These are phyloP conservation scores for Saccostrea cuccullata DNA, from an alignment of 1,140 invertebrate genomes.

Conservation along the genomic window DNA sequence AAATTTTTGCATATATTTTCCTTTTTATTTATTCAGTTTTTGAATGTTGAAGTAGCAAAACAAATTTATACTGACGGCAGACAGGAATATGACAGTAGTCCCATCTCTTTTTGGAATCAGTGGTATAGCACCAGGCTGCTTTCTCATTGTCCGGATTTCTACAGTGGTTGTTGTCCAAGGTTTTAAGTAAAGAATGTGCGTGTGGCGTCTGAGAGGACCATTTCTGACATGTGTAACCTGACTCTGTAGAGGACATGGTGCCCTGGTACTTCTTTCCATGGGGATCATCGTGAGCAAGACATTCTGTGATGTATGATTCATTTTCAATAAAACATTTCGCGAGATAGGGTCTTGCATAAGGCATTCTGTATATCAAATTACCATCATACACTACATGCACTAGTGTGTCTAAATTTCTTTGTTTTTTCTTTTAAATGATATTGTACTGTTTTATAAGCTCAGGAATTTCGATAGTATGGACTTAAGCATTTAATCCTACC, in stretches of 20 bases:
- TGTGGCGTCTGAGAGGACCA: constrained; percentile 40
- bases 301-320: neutral
- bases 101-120: constrained; percentile 18
- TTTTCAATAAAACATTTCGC: neutral
- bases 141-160: constrained; percentile 40
- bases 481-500: neutral
- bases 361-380: no score
- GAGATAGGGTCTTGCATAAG: no score
- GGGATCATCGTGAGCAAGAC: neutral
- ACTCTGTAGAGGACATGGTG: neutral
- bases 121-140: constrained; percentile 32
- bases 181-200: neutral
- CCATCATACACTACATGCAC: no score
- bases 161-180: constrained; percentile 33
- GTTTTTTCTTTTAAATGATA: no score
- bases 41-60: neutral
- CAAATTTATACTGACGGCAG: constrained; percentile 1
- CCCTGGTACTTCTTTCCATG: constrained; percentile 40
- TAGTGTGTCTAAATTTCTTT: no score
- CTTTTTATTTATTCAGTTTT: neutral
- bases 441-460: no score
- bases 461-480: no score
- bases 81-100: constrained; percentile 2
- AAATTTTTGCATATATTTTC: neutral
- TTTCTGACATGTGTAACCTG: constrained; percentile 30